Evolutionary conservation across 2,888 invertebrate species (phyloP).

Genomic region (Aromia moschata): DNA sequence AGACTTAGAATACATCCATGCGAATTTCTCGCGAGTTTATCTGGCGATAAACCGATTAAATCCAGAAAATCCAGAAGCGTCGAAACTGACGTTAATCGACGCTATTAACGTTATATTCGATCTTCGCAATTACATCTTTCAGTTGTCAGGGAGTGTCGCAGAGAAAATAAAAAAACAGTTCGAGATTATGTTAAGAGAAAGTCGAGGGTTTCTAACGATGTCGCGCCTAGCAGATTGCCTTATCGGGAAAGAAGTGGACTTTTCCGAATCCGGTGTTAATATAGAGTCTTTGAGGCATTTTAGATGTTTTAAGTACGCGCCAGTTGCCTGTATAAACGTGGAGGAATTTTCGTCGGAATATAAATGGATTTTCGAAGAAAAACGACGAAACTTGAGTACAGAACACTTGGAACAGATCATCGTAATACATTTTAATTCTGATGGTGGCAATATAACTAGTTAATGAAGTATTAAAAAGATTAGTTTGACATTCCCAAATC

Average conservation of each 20-base stretch:
- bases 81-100: not conserved
- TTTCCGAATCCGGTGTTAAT: not conserved
- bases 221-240: not conserved
- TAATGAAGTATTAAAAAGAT: too few relatives aligned
- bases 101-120: not conserved
- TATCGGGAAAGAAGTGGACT: conserved; percentile 7
- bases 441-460: too few relatives aligned
- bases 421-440: not conserved
- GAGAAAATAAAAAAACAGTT: not conserved
- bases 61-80: not conserved
- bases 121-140: not conserved
- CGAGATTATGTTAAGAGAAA: not conserved
- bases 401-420: not conserved
- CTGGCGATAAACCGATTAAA: not conserved
- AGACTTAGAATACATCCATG: not conserved
- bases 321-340: not conserved
- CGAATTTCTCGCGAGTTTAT: not conserved
- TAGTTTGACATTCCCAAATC: too few relatives aligned
- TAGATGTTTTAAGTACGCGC: conserved; percentile 4
- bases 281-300: not conserved
- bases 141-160: not conserved
- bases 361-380: not conserved
- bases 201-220: conserved; percentile 1
- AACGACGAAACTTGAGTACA: not conserved
- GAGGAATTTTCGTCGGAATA: not conserved